These are phyloP conservation scores for Rhagologus leucostigma DNA, from an alignment of 2,113 vertebrate species.

Conservation along the genomic window DNA sequence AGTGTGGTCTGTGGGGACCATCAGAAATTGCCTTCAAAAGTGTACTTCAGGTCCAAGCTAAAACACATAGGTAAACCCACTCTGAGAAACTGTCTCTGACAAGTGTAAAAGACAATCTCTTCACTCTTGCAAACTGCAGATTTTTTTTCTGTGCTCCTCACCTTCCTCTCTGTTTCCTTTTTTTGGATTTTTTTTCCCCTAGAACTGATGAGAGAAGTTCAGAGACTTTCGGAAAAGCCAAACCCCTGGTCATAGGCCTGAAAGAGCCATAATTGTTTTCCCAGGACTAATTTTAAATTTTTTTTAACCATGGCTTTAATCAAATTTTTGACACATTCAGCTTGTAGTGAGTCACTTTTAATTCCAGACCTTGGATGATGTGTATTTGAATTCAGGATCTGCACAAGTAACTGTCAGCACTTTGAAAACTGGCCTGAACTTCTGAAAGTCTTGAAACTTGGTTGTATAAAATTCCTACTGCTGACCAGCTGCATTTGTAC, in stretches of 20 bases:
- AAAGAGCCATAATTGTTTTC: background rate
- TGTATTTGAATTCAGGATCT: background rate
- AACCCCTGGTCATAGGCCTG: background rate
- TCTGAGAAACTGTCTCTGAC: background rate
- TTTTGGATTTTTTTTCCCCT: background rate
- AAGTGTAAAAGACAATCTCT: background rate
- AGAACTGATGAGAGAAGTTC: background rate
- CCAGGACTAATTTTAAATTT: background rate
- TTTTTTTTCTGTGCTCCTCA: fast-evolving
- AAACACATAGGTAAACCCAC: background rate
- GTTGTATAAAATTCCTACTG: background rate
- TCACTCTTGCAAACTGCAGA: background rate
- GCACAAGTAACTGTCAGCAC: background rate
- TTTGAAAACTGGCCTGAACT: background rate
- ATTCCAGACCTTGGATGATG: background rate
- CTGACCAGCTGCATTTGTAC: background rate
- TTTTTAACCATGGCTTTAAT: background rate
- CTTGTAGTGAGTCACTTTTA: background rate
- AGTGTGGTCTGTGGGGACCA: background rate
- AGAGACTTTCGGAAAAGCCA: background rate
- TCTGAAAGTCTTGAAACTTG: background rate
- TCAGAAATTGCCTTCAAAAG: background rate
- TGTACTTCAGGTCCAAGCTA: background rate
- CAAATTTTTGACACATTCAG: background rate
- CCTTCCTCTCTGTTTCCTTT: background rate